Evolutionary conservation across 2,797 vertebrate species (phyloP), one percentile per base, ranked within the genome.

Genomic region (Gila robusta): DNA sequence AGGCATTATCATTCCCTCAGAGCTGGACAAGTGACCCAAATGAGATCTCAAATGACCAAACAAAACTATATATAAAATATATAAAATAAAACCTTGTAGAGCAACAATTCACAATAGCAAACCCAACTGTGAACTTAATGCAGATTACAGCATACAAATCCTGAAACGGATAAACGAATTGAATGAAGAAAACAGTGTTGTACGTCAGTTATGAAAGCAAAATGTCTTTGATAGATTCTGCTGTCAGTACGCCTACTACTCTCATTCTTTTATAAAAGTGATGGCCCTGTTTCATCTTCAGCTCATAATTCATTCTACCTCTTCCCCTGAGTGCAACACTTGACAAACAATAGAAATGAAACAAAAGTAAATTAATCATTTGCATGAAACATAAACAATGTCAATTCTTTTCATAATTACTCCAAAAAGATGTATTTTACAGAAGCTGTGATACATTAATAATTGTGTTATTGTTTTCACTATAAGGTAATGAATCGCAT

Each of bases 321-420:
- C 52, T 56, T 32, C 70, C 56, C 11, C 14, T n/a, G 26, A 76
- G 71, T 49, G 14, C 44, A 62, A 41, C 23, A 39, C 54, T 81
- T 49, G 67, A 64, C 28, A 86, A 74, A 86, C 52, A 85, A 72
- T 62, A 80, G 21, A 62, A 83, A 44, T 73, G 12, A 74, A 47
- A 32, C 9, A 28, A 72, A 26, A 26, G 16, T 26, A 56, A 37
- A 73, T 11, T 1, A 79, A 64, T 47, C 4, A 47, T 28, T 47
- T 64, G 21, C 37, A 35, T 49, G 5, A 76, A 83, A 83, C 17
- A 41, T 14, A 41, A 59, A 64, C 71, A 1, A 23, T 83, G 71
- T 37, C 74, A 74, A 66, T 47, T 47, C 1, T 73, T 64, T 47
- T 44, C 21, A 76, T 64, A 74, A 74, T 49, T n/a, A 74, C 14